Percentiles rank a stretch among this genome's conserved stretches.
Conservation (phyloP, 1,140 invertebrate species). For the Euborellia annulipes region DNA sequence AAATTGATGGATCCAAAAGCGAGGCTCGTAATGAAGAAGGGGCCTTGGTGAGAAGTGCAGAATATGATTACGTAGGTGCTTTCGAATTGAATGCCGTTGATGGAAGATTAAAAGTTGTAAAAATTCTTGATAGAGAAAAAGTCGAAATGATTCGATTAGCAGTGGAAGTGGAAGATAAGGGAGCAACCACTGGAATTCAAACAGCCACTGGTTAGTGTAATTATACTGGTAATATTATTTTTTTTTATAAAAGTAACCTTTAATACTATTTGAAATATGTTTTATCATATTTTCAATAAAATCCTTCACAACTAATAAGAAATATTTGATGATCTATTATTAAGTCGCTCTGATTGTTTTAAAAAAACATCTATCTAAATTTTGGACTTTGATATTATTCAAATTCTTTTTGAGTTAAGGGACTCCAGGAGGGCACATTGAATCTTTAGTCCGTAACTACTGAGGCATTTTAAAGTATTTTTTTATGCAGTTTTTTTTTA, state of each 20-base stretch:
- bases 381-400: too few species aligned
- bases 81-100: conserved; percentile 61
- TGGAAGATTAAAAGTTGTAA: conserved; percentile 48
- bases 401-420: too few species aligned
- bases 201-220: conserved; percentile 47
- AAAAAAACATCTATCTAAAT: not conserved
- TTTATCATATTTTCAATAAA: conserved; percentile 2
- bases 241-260: conserved; percentile 5
- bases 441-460: too few species aligned
- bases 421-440: too few species aligned
- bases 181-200: conserved; percentile 55
- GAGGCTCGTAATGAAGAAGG: conserved; percentile 69
- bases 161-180: conserved; percentile 69
- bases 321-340: conserved; percentile 2
- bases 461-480: too few species aligned
- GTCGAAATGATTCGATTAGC: conserved; percentile 62
- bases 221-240: conserved; percentile 1
- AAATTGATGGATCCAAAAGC: conserved; percentile 48
- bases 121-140: conserved; percentile 63
- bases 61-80: conserved; percentile 51
- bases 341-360: too few species aligned
- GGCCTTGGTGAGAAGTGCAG: conserved; percentile 43
- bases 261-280: conserved; percentile 1
- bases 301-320: not conserved
- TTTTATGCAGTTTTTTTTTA: too few species aligned